These are phyloP conservation scores for Epizoanthus illoricatus DNA, from an alignment of 92 coral and sea anemone genomes.

Conservation along the genomic window DNA sequence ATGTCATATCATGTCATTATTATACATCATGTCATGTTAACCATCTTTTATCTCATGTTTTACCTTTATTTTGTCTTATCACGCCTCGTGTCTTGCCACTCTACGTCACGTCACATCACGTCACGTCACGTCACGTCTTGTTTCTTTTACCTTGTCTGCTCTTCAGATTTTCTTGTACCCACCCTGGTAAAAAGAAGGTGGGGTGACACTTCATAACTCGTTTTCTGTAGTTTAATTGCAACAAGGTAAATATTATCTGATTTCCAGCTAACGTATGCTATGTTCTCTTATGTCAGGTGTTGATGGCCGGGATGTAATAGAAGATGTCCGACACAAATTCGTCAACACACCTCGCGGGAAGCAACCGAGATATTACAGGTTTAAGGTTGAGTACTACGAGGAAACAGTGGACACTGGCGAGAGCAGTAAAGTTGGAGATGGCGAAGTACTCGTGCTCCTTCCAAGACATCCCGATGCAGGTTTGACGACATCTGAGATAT, in stretches of 20 bases:
- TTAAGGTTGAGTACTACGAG: slow-evolving; percentile 79
- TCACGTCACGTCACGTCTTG: too few species aligned
- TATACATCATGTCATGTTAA: too few species aligned
- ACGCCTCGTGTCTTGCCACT: too few species aligned
- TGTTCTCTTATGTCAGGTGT: not conserved
- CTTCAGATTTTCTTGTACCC: too few species aligned
- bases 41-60: too few species aligned
- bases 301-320: slow-evolving; percentile 75
- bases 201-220: not conserved
- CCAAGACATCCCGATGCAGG: slow-evolving; percentile 88
- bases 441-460: slow-evolving; percentile 64
- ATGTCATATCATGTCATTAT: too few species aligned
- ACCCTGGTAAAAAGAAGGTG: too few species aligned
- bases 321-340: slow-evolving; percentile 67
- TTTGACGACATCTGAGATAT: not conserved
- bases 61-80: too few species aligned
- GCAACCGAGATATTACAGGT: slow-evolving; percentile 84
- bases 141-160: too few species aligned
- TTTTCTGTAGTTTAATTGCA: not conserved
- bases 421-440: slow-evolving; percentile 75
- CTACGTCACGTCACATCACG: too few species aligned
- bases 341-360: slow-evolving; percentile 59
- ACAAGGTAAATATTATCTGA: not conserved
- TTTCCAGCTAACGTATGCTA: not conserved
- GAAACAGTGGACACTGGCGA: slow-evolving; percentile 14